Percentiles rank a stretch among this genome's conserved stretches.
These are phyloP conservation scores for Metacarcinus magister DNA, from an alignment of 2,888 invertebrate species.

Conservation along the genomic window DNA sequence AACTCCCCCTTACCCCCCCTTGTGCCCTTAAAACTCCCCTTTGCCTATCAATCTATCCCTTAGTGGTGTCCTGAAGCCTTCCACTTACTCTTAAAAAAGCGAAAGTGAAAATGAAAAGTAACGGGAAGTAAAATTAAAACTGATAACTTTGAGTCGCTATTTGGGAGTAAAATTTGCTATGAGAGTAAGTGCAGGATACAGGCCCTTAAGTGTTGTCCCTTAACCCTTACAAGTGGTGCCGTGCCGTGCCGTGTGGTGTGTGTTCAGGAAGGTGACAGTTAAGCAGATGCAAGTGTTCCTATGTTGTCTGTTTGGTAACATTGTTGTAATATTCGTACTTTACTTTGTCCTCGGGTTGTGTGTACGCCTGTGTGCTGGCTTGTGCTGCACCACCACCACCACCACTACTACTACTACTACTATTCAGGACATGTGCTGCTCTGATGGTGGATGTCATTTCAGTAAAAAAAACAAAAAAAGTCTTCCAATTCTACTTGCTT, in stretches of 20 bases:
- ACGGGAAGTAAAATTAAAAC: too few species aligned
- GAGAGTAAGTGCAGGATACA: too few species aligned
- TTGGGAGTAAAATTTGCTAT: too few species aligned
- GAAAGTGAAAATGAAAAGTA: too few species aligned
- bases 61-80: not conserved
- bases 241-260: not conserved
- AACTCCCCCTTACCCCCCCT: not conserved
- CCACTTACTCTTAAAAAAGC: not conserved
- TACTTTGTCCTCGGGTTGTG: not conserved
- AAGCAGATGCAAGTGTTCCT: not conserved
- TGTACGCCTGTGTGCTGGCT: not conserved
- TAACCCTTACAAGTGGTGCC: too few species aligned
- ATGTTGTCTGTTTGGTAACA: not conserved
- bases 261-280: not conserved
- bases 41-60: not conserved
- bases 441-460: not conserved
- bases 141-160: too few species aligned
- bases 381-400: conserved; percentile 5
- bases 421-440: not conserved
- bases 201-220: too few species aligned
- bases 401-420: not conserved
- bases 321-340: not conserved
- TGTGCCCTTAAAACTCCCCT: not conserved
- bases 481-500: not conserved
- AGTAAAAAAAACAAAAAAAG: not conserved